phyloP scores from a whole-genome alignment of 2,888 invertebrate species.

The Mythimna impura region DNA sequence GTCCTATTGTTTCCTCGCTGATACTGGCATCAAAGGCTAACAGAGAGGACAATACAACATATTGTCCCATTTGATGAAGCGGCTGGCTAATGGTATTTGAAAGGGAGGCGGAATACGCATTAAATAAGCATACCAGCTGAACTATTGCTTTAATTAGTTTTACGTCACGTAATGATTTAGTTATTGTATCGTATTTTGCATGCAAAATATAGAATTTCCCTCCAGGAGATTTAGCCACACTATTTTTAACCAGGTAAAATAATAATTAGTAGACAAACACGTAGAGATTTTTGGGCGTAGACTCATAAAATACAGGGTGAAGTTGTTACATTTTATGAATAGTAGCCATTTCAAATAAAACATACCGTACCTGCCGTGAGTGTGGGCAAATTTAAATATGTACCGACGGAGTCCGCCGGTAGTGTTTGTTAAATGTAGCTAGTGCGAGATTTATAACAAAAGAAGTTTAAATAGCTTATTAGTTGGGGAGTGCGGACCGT shows the following conservation, averaged over 20 bases:
- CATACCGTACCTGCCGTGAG: conserved; percentile 45
- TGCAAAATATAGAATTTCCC: not conserved
- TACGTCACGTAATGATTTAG: not conserved
- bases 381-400: conserved; percentile 63
- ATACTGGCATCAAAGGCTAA: conserved; percentile 48
- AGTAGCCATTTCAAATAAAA: conserved; percentile 61
- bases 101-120: conserved; percentile 14
- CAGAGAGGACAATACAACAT: conserved; percentile 42
- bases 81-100: conserved; percentile 41
- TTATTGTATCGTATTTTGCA: conserved; percentile 1
- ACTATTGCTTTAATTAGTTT: conserved; percentile 31
- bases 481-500: conserved; percentile 33
- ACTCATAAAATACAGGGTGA: conserved; percentile 45
- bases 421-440: conserved; percentile 62
- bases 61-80: conserved; percentile 42
- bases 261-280: conserved; percentile 61
- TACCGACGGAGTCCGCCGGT: conserved; percentile 44
- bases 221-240: conserved; percentile 34
- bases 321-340: conserved; percentile 60
- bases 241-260: conserved; percentile 47
- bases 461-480: conserved; percentile 62
- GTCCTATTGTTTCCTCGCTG: conserved; percentile 37
- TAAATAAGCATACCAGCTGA: conserved; percentile 5
- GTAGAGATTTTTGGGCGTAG: conserved; percentile 36
- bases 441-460: conserved; percentile 69